A percentile compares a stretch with the other conserved stretches of the same genome.
Evolutionary conservation across 1,140 invertebrate species (phyloP).

Genomic region (Rhopalosiphum padi): DNA sequence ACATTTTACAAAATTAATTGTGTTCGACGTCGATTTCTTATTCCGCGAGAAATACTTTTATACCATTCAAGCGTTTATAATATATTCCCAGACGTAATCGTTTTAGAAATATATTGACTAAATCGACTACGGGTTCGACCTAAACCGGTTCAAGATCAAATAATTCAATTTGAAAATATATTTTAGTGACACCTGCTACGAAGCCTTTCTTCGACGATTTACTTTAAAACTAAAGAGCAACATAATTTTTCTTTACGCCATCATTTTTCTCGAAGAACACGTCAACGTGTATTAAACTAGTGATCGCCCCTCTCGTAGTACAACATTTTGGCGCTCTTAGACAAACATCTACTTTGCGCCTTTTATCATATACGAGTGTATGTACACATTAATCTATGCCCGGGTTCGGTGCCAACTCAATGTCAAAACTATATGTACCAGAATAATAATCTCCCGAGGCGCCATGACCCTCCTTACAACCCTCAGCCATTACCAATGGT

Average conservation of each 20-base stretch:
- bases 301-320: not conserved
- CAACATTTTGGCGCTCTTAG: not conserved
- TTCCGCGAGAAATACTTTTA: no score
- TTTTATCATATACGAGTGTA: not conserved
- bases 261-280: not conserved
- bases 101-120: no score
- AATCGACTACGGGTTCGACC: no score
- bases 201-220: no score
- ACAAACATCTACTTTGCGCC: not conserved
- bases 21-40: not conserved
- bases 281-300: not conserved
- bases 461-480: not conserved
- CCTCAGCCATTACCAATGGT: not conserved
- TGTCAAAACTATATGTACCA: slow-evolving; percentile 10
- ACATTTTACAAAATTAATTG: not conserved
- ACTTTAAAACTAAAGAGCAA: not conserved
- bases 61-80: no score
- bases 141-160: no score
- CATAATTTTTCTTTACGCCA: not conserved
- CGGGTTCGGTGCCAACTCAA: not conserved
- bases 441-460: not conserved
- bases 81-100: no score
- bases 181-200: no score
- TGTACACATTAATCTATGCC: not conserved
- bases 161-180: no score